phyloP scores from a whole-genome alignment of 92 coral and sea anemone genomes.

The Isaurus tuberculatus region DNA sequence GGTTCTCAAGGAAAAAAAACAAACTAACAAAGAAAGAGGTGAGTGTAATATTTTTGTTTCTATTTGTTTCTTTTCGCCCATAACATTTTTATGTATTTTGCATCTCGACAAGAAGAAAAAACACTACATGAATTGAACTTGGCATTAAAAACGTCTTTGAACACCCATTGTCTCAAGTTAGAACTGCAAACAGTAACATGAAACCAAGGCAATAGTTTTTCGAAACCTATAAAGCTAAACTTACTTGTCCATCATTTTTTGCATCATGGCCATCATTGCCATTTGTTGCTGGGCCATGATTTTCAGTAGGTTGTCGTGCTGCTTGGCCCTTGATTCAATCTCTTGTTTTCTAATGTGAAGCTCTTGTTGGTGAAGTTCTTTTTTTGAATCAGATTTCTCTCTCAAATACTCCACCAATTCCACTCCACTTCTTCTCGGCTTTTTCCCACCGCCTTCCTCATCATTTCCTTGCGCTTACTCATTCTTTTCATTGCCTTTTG shows the following conservation, averaged over 20 bases:
- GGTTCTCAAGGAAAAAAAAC: slow-evolving; percentile 1
- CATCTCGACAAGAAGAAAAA: slow-evolving; percentile 13
- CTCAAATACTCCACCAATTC: slow-evolving; percentile 41
- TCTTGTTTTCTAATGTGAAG: slow-evolving; percentile 28
- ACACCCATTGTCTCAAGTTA: slow-evolving; percentile 21
- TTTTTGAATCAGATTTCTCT: slow-evolving; percentile 36
- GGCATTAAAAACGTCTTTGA: slow-evolving; percentile 17
- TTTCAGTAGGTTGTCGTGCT: slow-evolving; percentile 31
- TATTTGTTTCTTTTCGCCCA: slow-evolving; percentile 27
- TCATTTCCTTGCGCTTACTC: slow-evolving; percentile 30
- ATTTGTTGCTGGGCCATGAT: slow-evolving; percentile 36
- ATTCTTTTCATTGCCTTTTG: slow-evolving; percentile 40
- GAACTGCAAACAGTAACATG: slow-evolving; percentile 22
- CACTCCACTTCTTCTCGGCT: slow-evolving; percentile 41
- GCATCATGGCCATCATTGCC: slow-evolving; percentile 31
- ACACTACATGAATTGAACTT: slow-evolving; percentile 13
- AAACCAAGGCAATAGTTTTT: slow-evolving; percentile 21
- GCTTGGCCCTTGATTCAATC: slow-evolving; percentile 27
- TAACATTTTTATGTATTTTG: slow-evolving; percentile 12
- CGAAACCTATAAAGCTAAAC: not conserved
- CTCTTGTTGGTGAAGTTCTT: slow-evolving; percentile 42
- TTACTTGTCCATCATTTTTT: slow-evolving; percentile 23
- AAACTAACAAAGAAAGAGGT: slow-evolving; percentile 4
- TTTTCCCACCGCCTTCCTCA: slow-evolving; percentile 29
- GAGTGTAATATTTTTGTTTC: not conserved